Base-by-base conservation (phyloP, 2,888 invertebrate species). In the Leptogaster cylindrica region DNA sequence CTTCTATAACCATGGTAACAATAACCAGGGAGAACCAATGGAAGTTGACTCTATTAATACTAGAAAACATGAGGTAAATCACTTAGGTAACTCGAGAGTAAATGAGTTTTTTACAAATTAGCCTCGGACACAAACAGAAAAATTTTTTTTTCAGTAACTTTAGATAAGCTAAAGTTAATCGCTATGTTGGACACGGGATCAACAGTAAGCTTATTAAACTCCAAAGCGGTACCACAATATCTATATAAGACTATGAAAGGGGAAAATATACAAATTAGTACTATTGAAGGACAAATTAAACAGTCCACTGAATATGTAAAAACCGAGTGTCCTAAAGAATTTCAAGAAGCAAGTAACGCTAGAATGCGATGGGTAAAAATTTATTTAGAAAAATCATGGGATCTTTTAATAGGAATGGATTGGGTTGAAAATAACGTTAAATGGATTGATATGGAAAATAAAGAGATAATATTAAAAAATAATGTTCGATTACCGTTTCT, bases 251-350 rank as follows among this genome's bases (percentile, higher is more conserved):
- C 7, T 20, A 31, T 55, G 14, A n/a, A 6, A 18, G 23, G 39
- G 3, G 23, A 23, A 39, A 39, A 20, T 3, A 20, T 36, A 39
- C 20, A 36, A 39, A 58, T 58, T 36, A 58, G 12, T 23, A 39
- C 36, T 23, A 23, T 58, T 10, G 55, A 55, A 14, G 33, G 51
- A 16, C 27, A 51, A 4, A 63, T 68, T 16, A 51, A 14, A 4
- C 23, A 39, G 14, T 2, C 18, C 16, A 72, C 66, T 2, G 18
- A 51, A 55, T 68, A 67, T 63, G 68, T 70, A 16, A 67, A 67
- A 68, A 72, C 70, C 3, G 58, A 64, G 64, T 72, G 69, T 44
- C 70, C 70, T 28, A 36, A 2, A 0, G 68, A 70, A 46, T 70
- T 71, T 67, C 39, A 66, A 44, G 27, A 48, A 16, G n/a, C 67